Base-by-base conservation (phyloP, 2,888 invertebrate species). In the Drosophila falleni region DNA sequence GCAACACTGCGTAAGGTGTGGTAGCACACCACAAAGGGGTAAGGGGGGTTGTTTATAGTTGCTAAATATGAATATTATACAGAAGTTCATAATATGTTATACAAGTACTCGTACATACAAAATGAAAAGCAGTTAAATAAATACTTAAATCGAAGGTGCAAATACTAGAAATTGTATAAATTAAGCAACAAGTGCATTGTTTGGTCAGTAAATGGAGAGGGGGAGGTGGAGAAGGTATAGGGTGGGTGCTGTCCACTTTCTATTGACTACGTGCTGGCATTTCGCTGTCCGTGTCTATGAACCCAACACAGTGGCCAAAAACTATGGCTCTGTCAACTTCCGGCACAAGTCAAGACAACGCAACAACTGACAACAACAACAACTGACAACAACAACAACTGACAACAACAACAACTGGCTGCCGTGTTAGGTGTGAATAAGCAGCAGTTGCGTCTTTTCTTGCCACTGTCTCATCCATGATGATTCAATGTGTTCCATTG, bases 241-340 rank as follows among this genome's bases (percentile, higher is more conserved):
- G 29, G 9, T 33, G 49, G 33, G 50, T 35, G 50, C 33, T 61
- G 59, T 49, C 66, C 76, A 79, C 82, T 82, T 82, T 87, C 82
- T 87, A 85, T 70, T 79, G 66, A 46, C 62, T 49, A 84, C 74
- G 82, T 79, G 80, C 62, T 42, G 81, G 75, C 73, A 76, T 84
- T 65, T 19, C 42, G 19, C 41, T 53, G 51, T 53, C 41, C 63
- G 42, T 58, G 68, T 61, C 61, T 70, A 29, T 65, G 59, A 59
- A 54, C 74, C 54, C 50, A 60, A 60, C 23, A 6, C n/a, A 23
- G 23, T 63, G 63, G 2, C 50, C 69, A 71, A 64, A 64, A 69
- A 60, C 78, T 65, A 54, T 74, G 84, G 84, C 63, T 62, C 29
- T 26, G 70, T 64, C 77, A 39, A 82, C 74, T 81, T 81, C 81